Evolutionary conservation across 2,797 vertebrate species (phyloP), one percentile per base, ranked within the genome.

Genomic region (Chaenodraco wilsoni): DNA sequence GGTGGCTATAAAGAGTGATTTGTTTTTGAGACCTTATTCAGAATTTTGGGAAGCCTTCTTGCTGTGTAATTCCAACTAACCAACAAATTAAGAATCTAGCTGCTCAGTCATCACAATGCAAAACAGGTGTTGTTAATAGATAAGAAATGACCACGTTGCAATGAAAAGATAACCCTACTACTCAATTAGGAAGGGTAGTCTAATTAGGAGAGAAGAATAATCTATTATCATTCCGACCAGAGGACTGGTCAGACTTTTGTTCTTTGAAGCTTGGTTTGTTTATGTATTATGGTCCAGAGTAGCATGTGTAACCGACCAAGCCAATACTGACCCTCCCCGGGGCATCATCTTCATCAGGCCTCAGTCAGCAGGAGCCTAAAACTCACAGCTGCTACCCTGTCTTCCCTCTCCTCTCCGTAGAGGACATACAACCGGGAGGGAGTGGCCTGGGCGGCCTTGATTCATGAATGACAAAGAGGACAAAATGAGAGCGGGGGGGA

Each of bases 401-500:
- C 69, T 78, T 67, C 76, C 79, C 67, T 83, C 72, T 76, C 72
- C 64, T 79, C 60, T 78, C 84, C 80, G 76, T 83, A 74, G 85
- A 91, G 91, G 91, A 85, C 83, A 51, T 62, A 64, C 67, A 89
- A 79, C 80, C 65, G 73, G 85, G 74, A 84, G 84, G 88, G 88
- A 90, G 90, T 92, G 89, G 90, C 84, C 55, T 65, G 67, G 72
- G 63, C 52, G 70, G 74, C 90, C 90, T 87, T 92, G 90, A 86
- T 87, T 93, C 89, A 79, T 89, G 87, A 94, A 93, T 92, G 91
- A 93, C 92, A 93, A 94, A 91, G 74, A 92, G 92, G 92, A 89
- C 90, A 86, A 88, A 88, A 85, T 72, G 72, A 74, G 76, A 65
- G 31, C 9, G 61, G 1, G 73, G 72, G 69, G 10, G 9, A 68